These are phyloP conservation scores for Carcina quercana DNA, from an alignment of 2,888 invertebrate species.

Conservation along the genomic window DNA sequence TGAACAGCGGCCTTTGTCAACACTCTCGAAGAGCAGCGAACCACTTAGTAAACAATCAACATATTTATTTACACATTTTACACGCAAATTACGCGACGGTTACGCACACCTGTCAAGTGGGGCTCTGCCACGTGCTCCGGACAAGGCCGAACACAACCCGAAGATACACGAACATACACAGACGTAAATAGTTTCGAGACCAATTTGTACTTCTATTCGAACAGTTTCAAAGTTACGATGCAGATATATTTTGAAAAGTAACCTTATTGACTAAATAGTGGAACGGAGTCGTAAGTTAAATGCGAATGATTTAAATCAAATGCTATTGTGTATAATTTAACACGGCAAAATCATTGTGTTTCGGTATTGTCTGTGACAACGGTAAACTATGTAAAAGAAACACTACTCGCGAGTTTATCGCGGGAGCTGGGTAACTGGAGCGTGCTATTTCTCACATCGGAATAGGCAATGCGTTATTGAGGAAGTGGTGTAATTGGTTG, in stretches of 20 bases:
- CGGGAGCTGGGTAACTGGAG: constrained; percentile 6
- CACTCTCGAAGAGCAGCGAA: too few species aligned
- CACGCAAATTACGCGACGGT: not conserved
- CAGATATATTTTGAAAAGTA: not conserved
- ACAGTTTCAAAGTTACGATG: constrained; percentile 13
- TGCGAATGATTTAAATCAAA: too few species aligned
- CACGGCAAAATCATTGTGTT: too few species aligned
- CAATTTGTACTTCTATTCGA: constrained; percentile 33
- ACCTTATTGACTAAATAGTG: not conserved
- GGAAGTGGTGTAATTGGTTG: constrained; percentile 52
- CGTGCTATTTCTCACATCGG: constrained; percentile 21
- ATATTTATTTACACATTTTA: not conserved
- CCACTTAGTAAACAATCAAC: not conserved
- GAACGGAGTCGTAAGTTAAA: too few species aligned
- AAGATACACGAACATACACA: constrained; percentile 37
- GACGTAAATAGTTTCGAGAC: constrained; percentile 60
- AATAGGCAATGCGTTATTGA: constrained; percentile 38
- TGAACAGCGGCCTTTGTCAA: too few species aligned
- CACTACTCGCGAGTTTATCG: constrained; percentile 1
- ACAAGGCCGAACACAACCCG: constrained; percentile 39
- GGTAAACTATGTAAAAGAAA: not conserved
- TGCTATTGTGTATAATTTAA: too few species aligned
- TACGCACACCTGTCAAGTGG: constrained; percentile 36
- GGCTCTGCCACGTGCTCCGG: constrained; percentile 52
- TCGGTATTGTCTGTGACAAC: too few species aligned